phyloP scores from a whole-genome alignment of 2,888 invertebrate species.

The Leptura quadrifasciata region DNA sequence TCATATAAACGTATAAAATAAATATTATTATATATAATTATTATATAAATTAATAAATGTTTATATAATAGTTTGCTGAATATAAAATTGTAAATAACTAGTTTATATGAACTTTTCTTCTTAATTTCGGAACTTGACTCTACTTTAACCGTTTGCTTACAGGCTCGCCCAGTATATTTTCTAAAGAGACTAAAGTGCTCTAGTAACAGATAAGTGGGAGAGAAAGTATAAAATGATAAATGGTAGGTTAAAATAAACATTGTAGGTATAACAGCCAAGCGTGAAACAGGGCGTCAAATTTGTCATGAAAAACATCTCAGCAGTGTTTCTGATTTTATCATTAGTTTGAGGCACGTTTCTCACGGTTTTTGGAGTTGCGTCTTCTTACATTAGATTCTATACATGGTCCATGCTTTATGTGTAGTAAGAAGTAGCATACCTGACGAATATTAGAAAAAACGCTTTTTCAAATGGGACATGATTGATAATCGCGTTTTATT shows the following conservation, averaged over 20 bases:
- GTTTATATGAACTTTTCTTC: too few relatives aligned
- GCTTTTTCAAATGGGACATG: background rate
- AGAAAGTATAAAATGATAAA: background rate
- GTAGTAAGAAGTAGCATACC: background rate
- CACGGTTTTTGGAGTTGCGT: slow-evolving; percentile 4
- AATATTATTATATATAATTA: too few relatives aligned
- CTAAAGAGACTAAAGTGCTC: too few relatives aligned
- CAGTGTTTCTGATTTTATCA: slow-evolving; percentile 41
- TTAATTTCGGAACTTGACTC: too few relatives aligned
- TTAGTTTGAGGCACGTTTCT: slow-evolving; percentile 20
- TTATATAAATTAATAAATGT: too few relatives aligned
- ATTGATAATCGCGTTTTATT: background rate
- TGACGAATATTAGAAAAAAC: background rate
- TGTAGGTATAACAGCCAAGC: slow-evolving; percentile 19
- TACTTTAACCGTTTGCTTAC: too few relatives aligned
- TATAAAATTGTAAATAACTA: too few relatives aligned
- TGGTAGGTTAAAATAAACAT: background rate
- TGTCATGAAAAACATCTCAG: slow-evolving; percentile 37
- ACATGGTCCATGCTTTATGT: background rate
- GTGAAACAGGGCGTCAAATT: slow-evolving; percentile 42
- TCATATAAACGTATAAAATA: too few relatives aligned
- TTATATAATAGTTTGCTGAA: too few relatives aligned
- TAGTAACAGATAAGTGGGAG: background rate
- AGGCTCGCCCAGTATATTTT: too few relatives aligned
- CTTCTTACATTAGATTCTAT: background rate